Conservation (phyloP, 1,140 invertebrate species). For the Calliphora vicina region DNA sequence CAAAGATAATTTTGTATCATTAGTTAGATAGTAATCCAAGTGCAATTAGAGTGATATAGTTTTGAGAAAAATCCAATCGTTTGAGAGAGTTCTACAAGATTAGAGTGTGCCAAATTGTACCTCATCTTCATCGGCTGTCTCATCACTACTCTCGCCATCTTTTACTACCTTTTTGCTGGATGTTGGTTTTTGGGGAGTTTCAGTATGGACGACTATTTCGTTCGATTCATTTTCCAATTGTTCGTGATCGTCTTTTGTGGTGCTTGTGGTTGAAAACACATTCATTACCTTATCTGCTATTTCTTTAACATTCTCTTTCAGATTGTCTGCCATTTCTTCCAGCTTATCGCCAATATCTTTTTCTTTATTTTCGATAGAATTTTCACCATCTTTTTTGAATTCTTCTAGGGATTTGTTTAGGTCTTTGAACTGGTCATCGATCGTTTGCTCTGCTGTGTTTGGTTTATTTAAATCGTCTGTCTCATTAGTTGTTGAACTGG, state of each 20-base stretch:
- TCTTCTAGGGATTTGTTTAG: not conserved
- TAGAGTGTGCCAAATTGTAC: conserved; percentile 61
- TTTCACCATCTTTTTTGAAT: not conserved
- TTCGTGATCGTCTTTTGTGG: not conserved
- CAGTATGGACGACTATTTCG: not conserved
- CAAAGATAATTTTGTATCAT: not conserved
- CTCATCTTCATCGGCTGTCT: conserved; percentile 60
- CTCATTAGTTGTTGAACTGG: too few species aligned
- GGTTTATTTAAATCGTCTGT: too few species aligned
- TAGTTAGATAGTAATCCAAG: conserved; percentile 7
- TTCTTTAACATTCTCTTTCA: conserved; percentile 37
- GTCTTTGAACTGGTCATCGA: not conserved
- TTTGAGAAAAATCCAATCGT: conserved; percentile 11
- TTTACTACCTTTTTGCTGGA: not conserved
- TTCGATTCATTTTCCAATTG: conserved; percentile 2
- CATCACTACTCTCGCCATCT: conserved; percentile 41
- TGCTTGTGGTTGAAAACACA: not conserved
- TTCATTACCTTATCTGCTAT: conserved; percentile 21
- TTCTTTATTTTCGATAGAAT: not conserved
- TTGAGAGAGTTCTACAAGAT: conserved; percentile 17
- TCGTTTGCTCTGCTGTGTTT: not conserved
- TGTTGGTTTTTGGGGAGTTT: not conserved
- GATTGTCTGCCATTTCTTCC: conserved; percentile 25
- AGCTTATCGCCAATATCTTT: not conserved
- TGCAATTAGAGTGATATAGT: conserved; percentile 23